Percentiles rank a stretch among this genome's conserved stretches.
These are phyloP conservation scores for Punctoribates punctum DNA, from an alignment of 2,888 invertebrate species.

Conservation along the genomic window DNA sequence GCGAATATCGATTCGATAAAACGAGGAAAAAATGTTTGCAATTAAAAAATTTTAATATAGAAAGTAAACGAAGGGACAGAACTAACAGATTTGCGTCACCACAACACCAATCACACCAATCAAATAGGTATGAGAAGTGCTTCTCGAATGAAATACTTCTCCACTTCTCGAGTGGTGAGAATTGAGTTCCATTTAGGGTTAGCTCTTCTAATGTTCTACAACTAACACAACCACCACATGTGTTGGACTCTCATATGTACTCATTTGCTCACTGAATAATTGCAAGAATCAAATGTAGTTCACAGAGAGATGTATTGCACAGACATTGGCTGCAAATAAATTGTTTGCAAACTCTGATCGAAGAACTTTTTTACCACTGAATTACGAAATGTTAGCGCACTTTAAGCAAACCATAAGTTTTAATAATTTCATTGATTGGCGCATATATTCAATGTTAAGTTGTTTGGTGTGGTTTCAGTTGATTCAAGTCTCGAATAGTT, in stretches of 20 bases:
- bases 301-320: constrained; percentile 14
- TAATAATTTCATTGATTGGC: no score
- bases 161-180: background rate
- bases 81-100: constrained; percentile 20
- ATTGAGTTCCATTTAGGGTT: constrained; percentile 28
- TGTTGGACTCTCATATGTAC: background rate
- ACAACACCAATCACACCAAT: background rate
- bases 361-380: background rate
- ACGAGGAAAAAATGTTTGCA: constrained; percentile 31
- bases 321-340: background rate
- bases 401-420: no score
- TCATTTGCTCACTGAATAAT: background rate
- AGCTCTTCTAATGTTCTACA: background rate
- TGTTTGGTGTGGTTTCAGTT: no score
- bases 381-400: no score
- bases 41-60: constrained; percentile 13
- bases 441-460: no score
- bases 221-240: constrained; percentile 20
- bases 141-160: background rate
- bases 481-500: no score
- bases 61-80: background rate
- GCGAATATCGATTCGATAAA: constrained; percentile 29
- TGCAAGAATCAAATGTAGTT: constrained; percentile 13
- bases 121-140: background rate
- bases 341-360: constrained; percentile 1